Conservation (phyloP, 2,113 vertebrate species). For the Corynorhinus townsendii region DNA sequence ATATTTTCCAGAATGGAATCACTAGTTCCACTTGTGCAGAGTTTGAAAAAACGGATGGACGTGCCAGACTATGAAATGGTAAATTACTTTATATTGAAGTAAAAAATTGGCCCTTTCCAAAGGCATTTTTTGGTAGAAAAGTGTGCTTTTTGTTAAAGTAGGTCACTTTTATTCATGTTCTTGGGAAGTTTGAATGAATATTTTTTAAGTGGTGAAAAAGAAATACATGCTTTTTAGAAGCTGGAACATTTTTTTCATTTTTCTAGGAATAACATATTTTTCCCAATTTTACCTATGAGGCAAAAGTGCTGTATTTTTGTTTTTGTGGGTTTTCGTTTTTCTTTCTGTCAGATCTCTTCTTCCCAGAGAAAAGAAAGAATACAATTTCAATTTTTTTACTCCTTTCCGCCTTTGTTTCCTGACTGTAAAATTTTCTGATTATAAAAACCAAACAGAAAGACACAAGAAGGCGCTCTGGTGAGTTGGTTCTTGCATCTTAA, state of each 20-base stretch:
- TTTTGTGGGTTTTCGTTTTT: not conserved
- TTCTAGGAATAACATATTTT: not conserved
- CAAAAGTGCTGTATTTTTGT: not conserved
- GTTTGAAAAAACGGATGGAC: slow-evolving; percentile 87
- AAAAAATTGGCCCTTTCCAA: slow-evolving; percentile 26
- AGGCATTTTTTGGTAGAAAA: not conserved
- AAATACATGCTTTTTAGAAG: slow-evolving; percentile 11
- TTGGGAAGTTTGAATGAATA: not conserved
- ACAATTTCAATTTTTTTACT: not conserved
- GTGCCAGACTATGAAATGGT: slow-evolving; percentile 96
- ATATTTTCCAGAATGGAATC: slow-evolving; percentile 87
- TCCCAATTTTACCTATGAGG: not conserved
- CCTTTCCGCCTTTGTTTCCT: not conserved
- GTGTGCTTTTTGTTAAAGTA: slow-evolving; percentile 7
- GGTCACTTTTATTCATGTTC: not conserved
- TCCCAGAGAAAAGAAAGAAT: not conserved
- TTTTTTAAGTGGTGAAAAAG: not conserved
- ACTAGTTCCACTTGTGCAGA: slow-evolving; percentile 86
- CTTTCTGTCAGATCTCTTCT: not conserved
- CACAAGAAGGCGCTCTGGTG: not conserved
- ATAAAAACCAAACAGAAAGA: not conserved
- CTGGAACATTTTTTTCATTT: not conserved
- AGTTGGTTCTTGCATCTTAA: not conserved
- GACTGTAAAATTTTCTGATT: not conserved
- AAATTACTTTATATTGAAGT: slow-evolving; percentile 45